These are phyloP conservation scores for Leptocoma aspasia DNA, from an alignment of 2,113 vertebrate species.

Conservation along the genomic window DNA sequence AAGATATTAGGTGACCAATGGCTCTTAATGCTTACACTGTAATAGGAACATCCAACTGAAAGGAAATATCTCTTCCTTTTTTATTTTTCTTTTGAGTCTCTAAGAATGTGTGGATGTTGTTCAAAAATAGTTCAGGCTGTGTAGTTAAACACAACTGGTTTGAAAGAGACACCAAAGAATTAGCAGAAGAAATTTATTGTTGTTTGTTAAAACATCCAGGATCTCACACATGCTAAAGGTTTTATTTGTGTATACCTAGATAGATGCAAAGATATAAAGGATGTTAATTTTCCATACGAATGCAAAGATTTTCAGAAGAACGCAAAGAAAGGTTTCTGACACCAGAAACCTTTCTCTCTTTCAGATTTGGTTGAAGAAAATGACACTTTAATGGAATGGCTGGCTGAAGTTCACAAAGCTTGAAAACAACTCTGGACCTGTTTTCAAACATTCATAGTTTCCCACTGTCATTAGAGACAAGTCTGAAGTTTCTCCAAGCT, in stretches of 20 bases:
- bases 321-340: background rate
- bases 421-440: background rate
- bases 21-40: background rate
- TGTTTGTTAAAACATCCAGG: background rate
- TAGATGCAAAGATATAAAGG: background rate
- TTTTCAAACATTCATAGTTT: background rate
- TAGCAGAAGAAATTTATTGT: background rate
- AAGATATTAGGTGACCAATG: background rate
- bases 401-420: background rate
- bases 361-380: background rate
- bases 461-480: background rate
- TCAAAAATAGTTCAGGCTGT: background rate
- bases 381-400: background rate
- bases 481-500: background rate
- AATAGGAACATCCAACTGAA: background rate
- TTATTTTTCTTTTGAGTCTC: background rate
- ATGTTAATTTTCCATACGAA: background rate
- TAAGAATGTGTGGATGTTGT: background rate
- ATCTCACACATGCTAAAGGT: background rate
- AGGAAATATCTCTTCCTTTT: background rate
- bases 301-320: background rate
- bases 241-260: background rate
- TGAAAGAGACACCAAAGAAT: background rate
- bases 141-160: background rate
- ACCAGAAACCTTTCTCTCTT: background rate